phyloP scores from a whole-genome alignment of 2,888 invertebrate genomes.

The Aricia artaxerxes region DNA sequence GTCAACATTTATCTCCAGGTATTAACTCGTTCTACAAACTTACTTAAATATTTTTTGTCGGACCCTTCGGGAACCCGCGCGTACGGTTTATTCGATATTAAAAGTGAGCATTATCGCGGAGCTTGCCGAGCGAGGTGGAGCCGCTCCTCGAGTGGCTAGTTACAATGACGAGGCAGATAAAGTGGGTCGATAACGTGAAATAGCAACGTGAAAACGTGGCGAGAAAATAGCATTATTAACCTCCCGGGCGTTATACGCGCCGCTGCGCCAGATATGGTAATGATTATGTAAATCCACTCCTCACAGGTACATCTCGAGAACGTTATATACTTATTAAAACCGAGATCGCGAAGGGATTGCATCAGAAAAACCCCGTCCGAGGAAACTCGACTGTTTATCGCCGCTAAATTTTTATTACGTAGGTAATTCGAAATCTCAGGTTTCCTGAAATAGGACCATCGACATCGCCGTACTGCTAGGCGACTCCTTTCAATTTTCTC shows the following conservation, averaged over 20 bases:
- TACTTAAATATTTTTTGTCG: conserved; percentile 25
- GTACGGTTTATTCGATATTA: conserved; percentile 31
- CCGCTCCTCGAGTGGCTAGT: conserved; percentile 70
- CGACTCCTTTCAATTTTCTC: conserved; percentile 80
- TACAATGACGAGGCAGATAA: conserved; percentile 78
- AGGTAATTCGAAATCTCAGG: conserved; percentile 73
- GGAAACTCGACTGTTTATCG: conserved; percentile 65
- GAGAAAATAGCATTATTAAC: conserved; percentile 82
- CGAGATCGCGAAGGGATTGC: conserved; percentile 74
- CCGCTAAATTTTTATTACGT: conserved; percentile 69
- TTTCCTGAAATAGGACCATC: conserved; percentile 74
- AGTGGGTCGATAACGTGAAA: conserved; percentile 77
- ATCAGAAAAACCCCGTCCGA: conserved; percentile 67
- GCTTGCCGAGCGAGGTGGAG: conserved; percentile 56
- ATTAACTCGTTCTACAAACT: conserved; percentile 23
- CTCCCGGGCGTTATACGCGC: conserved; percentile 79
- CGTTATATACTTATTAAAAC: conserved; percentile 80
- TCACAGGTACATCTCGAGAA: conserved; percentile 77
- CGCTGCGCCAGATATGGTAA: conserved; percentile 80
- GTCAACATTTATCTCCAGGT: conserved; percentile 19
- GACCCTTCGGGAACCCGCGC: neutral
- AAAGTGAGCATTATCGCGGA: conserved; percentile 30
- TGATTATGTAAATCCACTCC: conserved; percentile 80
- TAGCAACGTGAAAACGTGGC: conserved; percentile 79
- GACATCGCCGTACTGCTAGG: conserved; percentile 70